Evolutionary conservation across 92 coral and sea anemone species (phyloP).

Genomic region (Parazoanthus atlanticus): DNA sequence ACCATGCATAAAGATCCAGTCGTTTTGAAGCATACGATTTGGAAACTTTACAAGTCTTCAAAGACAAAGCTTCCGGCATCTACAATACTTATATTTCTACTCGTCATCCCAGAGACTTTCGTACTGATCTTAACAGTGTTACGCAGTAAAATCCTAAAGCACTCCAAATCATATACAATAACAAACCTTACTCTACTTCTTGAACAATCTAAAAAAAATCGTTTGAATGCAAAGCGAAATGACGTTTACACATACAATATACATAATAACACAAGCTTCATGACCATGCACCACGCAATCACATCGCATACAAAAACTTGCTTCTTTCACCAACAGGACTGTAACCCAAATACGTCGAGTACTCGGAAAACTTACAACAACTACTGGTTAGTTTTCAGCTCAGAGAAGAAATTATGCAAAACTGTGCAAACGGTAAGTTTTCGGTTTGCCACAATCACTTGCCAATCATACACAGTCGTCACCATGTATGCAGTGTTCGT

Average conservation of each 20-base stretch:
- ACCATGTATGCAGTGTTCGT: background rate
- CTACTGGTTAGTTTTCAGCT: background rate
- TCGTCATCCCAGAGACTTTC: background rate
- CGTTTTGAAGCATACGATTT: background rate
- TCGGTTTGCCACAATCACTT: background rate
- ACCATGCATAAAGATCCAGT: slow-evolving; percentile 26
- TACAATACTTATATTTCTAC: background rate
- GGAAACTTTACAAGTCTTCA: slow-evolving; percentile 43
- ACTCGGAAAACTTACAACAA: background rate
- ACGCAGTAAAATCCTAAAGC: background rate
- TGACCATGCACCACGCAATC: slow-evolving; percentile 28
- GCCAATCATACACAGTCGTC: background rate
- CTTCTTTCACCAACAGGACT: background rate
- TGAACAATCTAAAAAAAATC: background rate
- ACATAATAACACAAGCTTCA: slow-evolving; percentile 1
- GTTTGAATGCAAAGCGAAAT: slow-evolving; percentile 34
- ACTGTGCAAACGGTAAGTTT: background rate
- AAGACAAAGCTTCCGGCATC: slow-evolving; percentile 18
- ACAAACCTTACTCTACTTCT: background rate
- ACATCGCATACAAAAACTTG: background rate
- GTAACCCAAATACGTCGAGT: background rate
- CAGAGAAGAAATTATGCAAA: background rate
- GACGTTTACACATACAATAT: slow-evolving; percentile 32
- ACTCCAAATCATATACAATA: background rate
- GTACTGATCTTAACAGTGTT: background rate